Evolutionary conservation across 1,140 invertebrate genomes (phyloP).

Genomic region (Heterodera carotae): DNA sequence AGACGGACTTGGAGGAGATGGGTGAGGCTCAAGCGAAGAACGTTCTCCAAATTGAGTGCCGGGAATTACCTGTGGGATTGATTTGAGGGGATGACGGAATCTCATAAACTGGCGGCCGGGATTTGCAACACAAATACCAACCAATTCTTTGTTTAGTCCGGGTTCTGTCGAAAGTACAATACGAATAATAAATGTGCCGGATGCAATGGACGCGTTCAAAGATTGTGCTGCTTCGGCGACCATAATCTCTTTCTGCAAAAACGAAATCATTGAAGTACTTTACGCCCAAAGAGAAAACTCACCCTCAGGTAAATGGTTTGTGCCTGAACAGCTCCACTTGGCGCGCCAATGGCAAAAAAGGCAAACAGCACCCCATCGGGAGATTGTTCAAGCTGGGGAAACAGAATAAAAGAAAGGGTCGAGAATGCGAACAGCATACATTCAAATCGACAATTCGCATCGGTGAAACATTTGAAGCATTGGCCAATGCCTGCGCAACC

Average conservation of each 20-base stretch:
- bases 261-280: background rate
- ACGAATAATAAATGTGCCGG: background rate
- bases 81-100: too few species aligned
- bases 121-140: background rate
- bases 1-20: constrained; percentile 9
- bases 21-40: background rate
- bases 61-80: background rate
- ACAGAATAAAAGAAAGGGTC: constrained; percentile 33
- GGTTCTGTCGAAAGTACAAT: background rate
- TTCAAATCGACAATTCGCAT: constrained; percentile 44
- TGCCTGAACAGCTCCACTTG: background rate
- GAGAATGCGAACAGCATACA: constrained; percentile 29
- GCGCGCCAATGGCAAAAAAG: constrained; percentile 4
- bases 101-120: background rate
- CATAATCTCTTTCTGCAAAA: background rate
- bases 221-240: background rate
- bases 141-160: constrained; percentile 6
- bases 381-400: constrained; percentile 27
- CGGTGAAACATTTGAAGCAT: constrained; percentile 40
- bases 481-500: constrained; percentile 36
- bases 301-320: constrained; percentile 1
- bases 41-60: constrained; percentile 17
- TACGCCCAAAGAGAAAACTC: background rate
- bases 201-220: background rate
- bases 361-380: constrained; percentile 17